Evolutionary conservation across 2,797 vertebrate genomes (phyloP).

Genomic region (Lithobates pipiens): DNA sequence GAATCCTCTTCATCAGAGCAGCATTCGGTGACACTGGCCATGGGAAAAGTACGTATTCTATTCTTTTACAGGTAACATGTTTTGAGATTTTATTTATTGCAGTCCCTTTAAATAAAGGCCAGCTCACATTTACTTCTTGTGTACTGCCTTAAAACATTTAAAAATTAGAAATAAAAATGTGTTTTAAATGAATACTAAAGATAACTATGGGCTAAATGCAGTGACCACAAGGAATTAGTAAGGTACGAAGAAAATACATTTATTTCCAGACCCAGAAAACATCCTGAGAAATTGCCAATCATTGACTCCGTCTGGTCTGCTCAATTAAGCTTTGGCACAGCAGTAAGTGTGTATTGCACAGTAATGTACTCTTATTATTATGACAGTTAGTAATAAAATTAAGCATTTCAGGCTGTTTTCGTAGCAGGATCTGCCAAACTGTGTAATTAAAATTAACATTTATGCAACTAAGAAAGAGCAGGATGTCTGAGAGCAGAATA

Average conservation of each 20-base stretch:
- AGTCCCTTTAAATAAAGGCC: no score
- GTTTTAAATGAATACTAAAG: not conserved
- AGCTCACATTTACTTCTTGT: no score
- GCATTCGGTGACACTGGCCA: no score
- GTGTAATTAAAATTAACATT: not conserved
- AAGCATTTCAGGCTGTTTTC: not conserved
- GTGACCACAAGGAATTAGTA: slow-evolving; percentile 14
- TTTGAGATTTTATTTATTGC: no score
- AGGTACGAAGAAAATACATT: not conserved
- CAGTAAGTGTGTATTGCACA: not conserved
- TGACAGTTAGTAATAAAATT: not conserved
- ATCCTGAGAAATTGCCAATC: not conserved
- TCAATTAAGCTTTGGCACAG: not conserved
- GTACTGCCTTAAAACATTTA: no score
- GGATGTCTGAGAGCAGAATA: not conserved
- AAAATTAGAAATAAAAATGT: no score
- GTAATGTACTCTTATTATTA: no score
- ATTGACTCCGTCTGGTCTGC: not conserved
- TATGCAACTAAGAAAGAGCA: not conserved
- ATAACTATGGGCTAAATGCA: not conserved
- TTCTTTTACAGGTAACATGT: no score
- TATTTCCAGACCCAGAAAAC: no score
- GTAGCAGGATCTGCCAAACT: not conserved
- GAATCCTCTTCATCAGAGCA: no score
- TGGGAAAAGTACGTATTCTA: no score